Evolutionary conservation across 2,797 vertebrate species (phyloP).

Genomic region (Epinephelus coioides): DNA sequence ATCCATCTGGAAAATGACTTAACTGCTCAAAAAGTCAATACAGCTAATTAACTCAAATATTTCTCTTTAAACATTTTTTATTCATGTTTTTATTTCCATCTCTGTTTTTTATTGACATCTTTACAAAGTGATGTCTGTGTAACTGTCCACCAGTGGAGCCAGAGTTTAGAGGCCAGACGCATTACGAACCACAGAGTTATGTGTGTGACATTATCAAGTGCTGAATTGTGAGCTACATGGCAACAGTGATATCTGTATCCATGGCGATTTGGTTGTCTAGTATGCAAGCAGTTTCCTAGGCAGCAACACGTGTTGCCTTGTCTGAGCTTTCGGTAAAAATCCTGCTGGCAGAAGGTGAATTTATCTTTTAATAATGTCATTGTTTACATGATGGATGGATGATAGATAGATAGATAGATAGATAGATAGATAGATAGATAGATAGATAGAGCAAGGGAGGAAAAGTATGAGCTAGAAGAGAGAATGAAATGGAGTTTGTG

Average conservation of each 20-base stretch:
- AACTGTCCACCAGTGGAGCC: too few relatives aligned
- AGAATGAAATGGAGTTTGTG: conserved; percentile 16
- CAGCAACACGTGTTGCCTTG: conserved; percentile 48
- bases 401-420: conserved; percentile 17
- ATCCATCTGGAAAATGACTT: background rate
- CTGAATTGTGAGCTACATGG: conserved; percentile 33
- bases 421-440: conserved; percentile 12
- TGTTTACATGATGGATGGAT: background rate
- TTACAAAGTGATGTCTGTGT: too few relatives aligned
- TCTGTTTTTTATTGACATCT: too few relatives aligned
- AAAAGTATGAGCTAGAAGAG: background rate
- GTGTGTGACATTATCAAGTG: conserved; percentile 39
- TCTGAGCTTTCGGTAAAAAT: conserved; percentile 2
- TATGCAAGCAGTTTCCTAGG: conserved; percentile 56
- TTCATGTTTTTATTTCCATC: too few relatives aligned
- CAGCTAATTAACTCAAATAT: conserved; percentile 6
- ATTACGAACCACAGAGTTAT: background rate
- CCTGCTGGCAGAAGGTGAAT: background rate
- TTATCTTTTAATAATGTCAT: background rate
- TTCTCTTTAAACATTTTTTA: too few relatives aligned
- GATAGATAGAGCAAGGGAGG: background rate
- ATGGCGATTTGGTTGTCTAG: conserved; percentile 49
- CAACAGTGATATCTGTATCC: conserved; percentile 60
- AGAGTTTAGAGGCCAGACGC: background rate
- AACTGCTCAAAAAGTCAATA: background rate